Conservation (phyloP, 2,113 vertebrate species). For the Cervus canadensis region DNA sequence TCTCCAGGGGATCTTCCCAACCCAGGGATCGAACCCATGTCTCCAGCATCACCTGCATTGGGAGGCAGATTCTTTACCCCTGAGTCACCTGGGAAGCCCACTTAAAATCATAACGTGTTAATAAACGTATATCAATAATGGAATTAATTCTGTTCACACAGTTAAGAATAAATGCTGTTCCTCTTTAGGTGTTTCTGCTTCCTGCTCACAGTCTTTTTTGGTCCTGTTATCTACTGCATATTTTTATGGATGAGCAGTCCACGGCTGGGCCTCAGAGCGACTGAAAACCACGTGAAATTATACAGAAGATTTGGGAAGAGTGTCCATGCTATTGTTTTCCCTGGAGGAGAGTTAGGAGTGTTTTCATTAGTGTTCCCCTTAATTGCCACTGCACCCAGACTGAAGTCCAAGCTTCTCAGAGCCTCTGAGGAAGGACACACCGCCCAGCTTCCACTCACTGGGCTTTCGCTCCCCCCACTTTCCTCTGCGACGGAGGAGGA, state of each 20-base stretch:
- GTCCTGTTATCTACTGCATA: too few relatives aligned
- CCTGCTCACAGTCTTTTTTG: neutral
- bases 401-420: neutral
- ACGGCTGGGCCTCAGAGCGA: neutral
- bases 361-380: neutral
- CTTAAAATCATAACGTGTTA: neutral
- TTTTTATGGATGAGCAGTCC: neutral
- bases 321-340: neutral
- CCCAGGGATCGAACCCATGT: neutral
- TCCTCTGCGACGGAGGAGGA: neutral
- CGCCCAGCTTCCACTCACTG: rapidly evolving
- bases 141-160: neutral
- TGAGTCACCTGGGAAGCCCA: neutral
- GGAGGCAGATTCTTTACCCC: neutral
- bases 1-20: neutral
- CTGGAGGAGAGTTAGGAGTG: neutral
- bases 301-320: neutral
- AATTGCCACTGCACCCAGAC: neutral
- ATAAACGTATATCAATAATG: neutral
- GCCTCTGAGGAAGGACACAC: neutral
- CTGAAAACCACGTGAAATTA: neutral
- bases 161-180: neutral
- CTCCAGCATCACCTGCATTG: neutral
- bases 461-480: neutral
- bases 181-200: neutral